phyloP scores from a whole-genome alignment of 2,888 invertebrate genomes.

The Cerastoderma edule region DNA sequence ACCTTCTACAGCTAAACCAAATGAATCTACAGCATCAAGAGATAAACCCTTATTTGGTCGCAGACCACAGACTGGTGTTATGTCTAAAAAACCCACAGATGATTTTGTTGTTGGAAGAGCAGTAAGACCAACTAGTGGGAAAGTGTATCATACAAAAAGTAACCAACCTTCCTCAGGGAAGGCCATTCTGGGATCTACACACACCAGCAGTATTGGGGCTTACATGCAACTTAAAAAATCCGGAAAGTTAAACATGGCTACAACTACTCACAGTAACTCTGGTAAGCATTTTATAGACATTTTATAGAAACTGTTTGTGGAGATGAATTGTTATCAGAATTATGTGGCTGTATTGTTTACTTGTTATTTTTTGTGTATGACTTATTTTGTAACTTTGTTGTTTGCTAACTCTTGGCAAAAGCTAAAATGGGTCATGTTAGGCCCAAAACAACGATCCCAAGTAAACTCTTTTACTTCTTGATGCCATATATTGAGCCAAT shows the following conservation, averaged over 20 bases:
- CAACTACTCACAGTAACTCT: background rate
- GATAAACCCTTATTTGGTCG: constrained; percentile 46
- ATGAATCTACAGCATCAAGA: constrained; percentile 33
- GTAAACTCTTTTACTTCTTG: no score
- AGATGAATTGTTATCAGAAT: no score
- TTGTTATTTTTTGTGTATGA: no score
- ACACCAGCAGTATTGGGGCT: constrained; percentile 75
- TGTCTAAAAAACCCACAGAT: constrained; percentile 40
- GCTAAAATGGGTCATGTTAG: no score
- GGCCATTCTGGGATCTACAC: constrained; percentile 65
- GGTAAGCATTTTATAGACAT: constrained; percentile 9
- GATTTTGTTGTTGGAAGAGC: constrained; percentile 67
- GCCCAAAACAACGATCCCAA: no score
- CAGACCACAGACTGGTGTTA: constrained; percentile 45
- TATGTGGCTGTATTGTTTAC: no score
- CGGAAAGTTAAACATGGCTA: constrained; percentile 59
- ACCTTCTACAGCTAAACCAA: constrained; percentile 30
- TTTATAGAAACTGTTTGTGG: no score
- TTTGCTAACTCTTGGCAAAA: no score
- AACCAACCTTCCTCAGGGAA: constrained; percentile 62
- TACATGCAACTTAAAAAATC: constrained; percentile 77
- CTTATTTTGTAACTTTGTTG: no score
- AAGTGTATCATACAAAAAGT: constrained; percentile 34
- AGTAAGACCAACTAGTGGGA: constrained; percentile 65
- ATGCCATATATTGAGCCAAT: no score